Percentiles rank a stretch among this genome's conserved stretches.
Conservation (phyloP, 2,797 vertebrate species). For the Crenuchus spilurus region DNA sequence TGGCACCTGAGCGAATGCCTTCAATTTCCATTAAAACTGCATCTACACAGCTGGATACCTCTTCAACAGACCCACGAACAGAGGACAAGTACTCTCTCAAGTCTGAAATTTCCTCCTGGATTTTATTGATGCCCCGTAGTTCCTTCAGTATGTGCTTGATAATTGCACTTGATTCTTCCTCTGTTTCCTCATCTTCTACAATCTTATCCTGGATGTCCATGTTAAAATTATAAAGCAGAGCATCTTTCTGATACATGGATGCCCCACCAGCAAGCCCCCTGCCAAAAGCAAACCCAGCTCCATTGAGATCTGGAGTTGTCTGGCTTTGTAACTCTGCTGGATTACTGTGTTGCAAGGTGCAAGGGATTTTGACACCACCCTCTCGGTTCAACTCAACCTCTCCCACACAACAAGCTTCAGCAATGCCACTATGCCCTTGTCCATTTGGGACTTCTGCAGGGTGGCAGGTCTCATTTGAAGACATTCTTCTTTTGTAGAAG, state of each 20-base stretch:
- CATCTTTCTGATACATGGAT: constrained; percentile 61
- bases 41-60: constrained; percentile 83
- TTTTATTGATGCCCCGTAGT: constrained; percentile 80
- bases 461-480: constrained; percentile 53
- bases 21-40: constrained; percentile 81
- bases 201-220: constrained; percentile 54
- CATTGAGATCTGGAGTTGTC: constrained; percentile 57
- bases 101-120: constrained; percentile 84
- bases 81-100: constrained; percentile 79
- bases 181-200: constrained; percentile 48
- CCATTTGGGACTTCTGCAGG: constrained; percentile 64
- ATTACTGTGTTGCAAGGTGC: constrained; percentile 69
- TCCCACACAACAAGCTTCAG: constrained; percentile 70
- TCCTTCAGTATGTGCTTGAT: constrained; percentile 83
- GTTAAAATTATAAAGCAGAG: constrained; percentile 69
- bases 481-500: constrained; percentile 55
- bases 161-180: constrained; percentile 76
- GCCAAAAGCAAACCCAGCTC: constrained; percentile 50
- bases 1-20: constrained; percentile 75
- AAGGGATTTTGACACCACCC: constrained; percentile 78
- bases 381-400: constrained; percentile 83
- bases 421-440: constrained; percentile 55
- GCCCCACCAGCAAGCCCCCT: constrained; percentile 36
- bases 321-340: constrained; percentile 54
- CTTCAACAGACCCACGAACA: constrained; percentile 81